Evolutionary conservation across 2,797 vertebrate species (phyloP).

Genomic region (Amphiprion clarkii): DNA sequence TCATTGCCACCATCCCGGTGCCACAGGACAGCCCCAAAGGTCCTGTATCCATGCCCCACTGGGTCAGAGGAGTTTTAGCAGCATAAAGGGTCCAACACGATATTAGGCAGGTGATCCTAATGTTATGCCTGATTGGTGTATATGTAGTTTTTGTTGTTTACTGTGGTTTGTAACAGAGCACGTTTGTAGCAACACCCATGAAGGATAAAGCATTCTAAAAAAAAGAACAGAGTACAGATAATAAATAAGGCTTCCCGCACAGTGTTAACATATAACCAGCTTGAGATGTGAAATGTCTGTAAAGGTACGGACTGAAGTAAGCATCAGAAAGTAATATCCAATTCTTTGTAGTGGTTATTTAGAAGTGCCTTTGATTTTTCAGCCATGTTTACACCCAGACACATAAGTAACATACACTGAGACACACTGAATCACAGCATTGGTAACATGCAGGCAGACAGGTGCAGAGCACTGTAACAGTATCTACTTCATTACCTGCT

Average conservation of each 20-base stretch:
- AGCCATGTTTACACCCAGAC: slow-evolving; percentile 73
- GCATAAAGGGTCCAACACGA: too few species aligned
- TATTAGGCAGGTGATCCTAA: too few species aligned
- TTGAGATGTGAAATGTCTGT: slow-evolving; percentile 1
- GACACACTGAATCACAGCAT: slow-evolving; percentile 62
- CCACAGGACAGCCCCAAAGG: too few species aligned
- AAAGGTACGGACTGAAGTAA: not conserved
- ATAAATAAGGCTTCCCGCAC: not conserved
- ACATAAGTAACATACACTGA: slow-evolving; percentile 68
- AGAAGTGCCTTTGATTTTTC: slow-evolving; percentile 80
- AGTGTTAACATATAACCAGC: not conserved
- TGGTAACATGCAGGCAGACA: slow-evolving; percentile 62
- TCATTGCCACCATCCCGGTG: too few species aligned
- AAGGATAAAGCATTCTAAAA: too few species aligned
- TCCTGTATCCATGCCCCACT: too few species aligned
- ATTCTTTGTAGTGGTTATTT: slow-evolving; percentile 57
- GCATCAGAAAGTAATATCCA: slow-evolving; percentile 31
- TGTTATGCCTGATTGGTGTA: too few species aligned
- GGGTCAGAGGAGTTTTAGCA: too few species aligned
- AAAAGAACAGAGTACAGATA: not conserved
- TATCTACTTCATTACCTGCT: slow-evolving; percentile 72
- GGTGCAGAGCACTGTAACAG: slow-evolving; percentile 65
- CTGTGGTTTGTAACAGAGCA: too few species aligned
- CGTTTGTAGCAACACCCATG: not conserved
- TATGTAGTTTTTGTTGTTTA: too few species aligned